Conservation (phyloP, 2,113 vertebrate species). For the Tychaedon coryphoeus region DNA sequence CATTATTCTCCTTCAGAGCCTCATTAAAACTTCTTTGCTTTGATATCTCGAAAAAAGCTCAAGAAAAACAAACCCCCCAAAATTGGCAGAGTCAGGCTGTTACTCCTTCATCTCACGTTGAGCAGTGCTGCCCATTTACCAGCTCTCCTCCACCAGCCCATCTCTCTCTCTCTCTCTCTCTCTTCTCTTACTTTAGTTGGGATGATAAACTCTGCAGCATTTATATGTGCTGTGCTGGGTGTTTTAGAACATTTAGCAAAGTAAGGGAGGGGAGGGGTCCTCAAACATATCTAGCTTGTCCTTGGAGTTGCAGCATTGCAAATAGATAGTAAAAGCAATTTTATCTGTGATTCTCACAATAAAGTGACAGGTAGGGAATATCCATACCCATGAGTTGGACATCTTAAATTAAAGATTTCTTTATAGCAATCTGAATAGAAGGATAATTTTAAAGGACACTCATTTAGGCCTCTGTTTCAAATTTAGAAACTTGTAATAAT, state of each 20-base stretch:
- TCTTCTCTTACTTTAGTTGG: background rate
- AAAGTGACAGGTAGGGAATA: background rate
- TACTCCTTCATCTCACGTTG: background rate
- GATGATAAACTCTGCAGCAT: background rate
- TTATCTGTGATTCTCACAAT: background rate
- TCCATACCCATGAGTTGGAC: background rate
- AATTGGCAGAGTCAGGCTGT: background rate
- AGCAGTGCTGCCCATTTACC: background rate
- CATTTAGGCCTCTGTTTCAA: background rate
- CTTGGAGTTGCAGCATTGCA: background rate
- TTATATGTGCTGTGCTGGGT: background rate
- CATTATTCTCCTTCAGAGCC: constrained; percentile 64
- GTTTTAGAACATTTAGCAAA: background rate
- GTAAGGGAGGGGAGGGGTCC: background rate
- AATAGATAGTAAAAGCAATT: background rate
- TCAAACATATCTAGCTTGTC: background rate
- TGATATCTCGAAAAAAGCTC: background rate
- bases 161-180: background rate
- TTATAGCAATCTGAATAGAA: background rate
- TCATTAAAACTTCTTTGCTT: constrained; percentile 65
- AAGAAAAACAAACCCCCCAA: constrained; percentile 28
- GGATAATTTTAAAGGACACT: background rate
- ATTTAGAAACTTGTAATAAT: background rate
- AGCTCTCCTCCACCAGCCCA: background rate
- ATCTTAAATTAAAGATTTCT: background rate